A percentile compares a stretch with the other conserved stretches of the same genome.
These are phyloP conservation scores for Threskiornis aethiopicus DNA, from an alignment of 2,797 vertebrate genomes.

Conservation along the genomic window DNA sequence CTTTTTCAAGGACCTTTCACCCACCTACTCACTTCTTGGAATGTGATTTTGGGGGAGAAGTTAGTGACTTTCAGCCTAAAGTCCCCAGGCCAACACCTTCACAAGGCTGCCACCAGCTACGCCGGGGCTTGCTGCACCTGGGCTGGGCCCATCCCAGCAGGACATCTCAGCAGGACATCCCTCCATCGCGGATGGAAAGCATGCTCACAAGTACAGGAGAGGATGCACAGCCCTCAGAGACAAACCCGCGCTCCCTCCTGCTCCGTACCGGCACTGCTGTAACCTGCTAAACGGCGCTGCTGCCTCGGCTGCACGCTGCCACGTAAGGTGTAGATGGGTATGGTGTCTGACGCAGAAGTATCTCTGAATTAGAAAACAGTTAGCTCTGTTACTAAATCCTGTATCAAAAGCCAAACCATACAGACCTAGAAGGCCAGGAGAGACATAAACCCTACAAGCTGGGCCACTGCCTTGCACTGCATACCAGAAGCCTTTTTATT, in stretches of 20 bases:
- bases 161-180: background rate
- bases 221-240: background rate
- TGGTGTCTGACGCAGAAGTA: background rate
- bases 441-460: too few relatives aligned
- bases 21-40: background rate
- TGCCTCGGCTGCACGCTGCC: background rate
- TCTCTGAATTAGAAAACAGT: background rate
- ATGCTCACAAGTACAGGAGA: accelerated
- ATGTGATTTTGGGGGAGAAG: background rate
- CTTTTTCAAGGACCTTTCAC: too few relatives aligned
- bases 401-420: background rate
- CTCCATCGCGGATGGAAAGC: accelerated
- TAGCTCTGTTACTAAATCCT: background rate
- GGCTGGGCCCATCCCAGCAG: background rate
- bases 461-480: background rate
- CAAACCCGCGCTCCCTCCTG: background rate
- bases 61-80: background rate
- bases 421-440: background rate
- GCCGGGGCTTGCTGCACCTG: background rate
- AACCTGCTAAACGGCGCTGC: accelerated
- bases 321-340: accelerated
- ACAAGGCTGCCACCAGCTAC: background rate
- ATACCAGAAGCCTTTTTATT: background rate
- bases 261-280: background rate
- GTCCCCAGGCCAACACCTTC: background rate